These are phyloP conservation scores for Nymphalis polychloros DNA, from an alignment of 2,888 invertebrate genomes.

Conservation along the genomic window DNA sequence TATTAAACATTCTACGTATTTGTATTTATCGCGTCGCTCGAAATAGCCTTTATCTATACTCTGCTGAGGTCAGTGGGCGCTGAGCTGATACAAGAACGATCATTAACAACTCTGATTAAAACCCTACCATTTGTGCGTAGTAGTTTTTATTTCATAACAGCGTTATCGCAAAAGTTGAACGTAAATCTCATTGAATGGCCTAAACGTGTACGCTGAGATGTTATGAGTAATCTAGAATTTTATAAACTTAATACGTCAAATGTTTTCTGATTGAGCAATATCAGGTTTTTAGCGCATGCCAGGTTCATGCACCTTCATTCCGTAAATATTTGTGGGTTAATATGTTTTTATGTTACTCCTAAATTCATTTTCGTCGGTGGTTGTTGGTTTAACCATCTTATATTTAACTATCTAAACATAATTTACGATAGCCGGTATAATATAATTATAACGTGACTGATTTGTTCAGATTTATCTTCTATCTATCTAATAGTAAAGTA, in stretches of 20 bases:
- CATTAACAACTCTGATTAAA: conserved; percentile 68
- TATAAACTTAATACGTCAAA: not conserved
- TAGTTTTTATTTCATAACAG: conserved; percentile 53
- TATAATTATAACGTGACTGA: too few species aligned
- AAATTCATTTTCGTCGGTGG: too few species aligned
- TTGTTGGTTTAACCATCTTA: too few species aligned
- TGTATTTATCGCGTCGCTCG: conserved; percentile 73
- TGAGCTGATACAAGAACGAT: conserved; percentile 64
- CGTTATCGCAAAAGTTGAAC: conserved; percentile 44
- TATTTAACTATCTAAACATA: too few species aligned
- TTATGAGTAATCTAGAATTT: not conserved
- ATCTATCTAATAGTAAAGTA: too few species aligned
- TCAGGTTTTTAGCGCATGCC: too few species aligned
- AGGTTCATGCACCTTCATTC: too few species aligned
- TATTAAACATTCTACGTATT: conserved; percentile 71
- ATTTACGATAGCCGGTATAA: too few species aligned
- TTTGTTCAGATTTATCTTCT: too few species aligned
- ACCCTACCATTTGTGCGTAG: conserved; percentile 49
- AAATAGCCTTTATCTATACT: conserved; percentile 79
- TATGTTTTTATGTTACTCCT: too few species aligned
- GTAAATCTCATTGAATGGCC: conserved; percentile 24
- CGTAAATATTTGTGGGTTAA: too few species aligned
- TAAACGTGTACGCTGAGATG: not conserved
- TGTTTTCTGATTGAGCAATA: too few species aligned
- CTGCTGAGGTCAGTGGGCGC: conserved; percentile 78